Percentiles rank a stretch among this genome's conserved stretches.
phyloP scores from a whole-genome alignment of 2,888 invertebrate species.

The Napeogenes sylphis region DNA sequence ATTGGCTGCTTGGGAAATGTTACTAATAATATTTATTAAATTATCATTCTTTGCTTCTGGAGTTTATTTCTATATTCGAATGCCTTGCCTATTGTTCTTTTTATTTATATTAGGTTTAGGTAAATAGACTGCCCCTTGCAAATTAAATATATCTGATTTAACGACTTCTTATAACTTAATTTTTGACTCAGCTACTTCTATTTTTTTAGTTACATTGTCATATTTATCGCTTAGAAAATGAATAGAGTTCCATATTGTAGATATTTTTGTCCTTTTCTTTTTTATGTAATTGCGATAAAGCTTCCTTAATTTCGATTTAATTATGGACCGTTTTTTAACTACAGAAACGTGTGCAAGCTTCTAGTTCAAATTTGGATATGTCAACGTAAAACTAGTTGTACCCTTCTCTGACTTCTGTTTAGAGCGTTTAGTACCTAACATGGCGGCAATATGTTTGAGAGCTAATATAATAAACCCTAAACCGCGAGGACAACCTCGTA shows the following conservation, averaged over 20 bases:
- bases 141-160: neutral
- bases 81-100: constrained; percentile 15
- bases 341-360: no score
- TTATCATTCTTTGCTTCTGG: constrained; percentile 19
- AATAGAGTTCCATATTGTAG: neutral
- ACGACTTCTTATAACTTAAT: neutral
- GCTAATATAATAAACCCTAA: no score
- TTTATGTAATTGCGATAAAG: neutral
- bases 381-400: no score
- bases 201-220: neutral
- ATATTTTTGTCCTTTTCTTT: neutral
- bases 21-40: constrained; percentile 13
- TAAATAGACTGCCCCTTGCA: neutral
- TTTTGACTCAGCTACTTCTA: neutral
- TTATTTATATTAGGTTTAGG: constrained; percentile 2
- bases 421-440: no score
- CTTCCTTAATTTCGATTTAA: constrained; percentile 1
- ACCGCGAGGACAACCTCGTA: no score
- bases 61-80: constrained; percentile 17
- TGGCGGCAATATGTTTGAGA: no score
- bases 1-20: constrained; percentile 3
- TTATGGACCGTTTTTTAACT: neutral
- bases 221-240: neutral
- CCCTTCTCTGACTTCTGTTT: no score
- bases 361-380: no score